Evolutionary conservation across 1,140 invertebrate species (phyloP).

Genomic region (Danaus melanippus): DNA sequence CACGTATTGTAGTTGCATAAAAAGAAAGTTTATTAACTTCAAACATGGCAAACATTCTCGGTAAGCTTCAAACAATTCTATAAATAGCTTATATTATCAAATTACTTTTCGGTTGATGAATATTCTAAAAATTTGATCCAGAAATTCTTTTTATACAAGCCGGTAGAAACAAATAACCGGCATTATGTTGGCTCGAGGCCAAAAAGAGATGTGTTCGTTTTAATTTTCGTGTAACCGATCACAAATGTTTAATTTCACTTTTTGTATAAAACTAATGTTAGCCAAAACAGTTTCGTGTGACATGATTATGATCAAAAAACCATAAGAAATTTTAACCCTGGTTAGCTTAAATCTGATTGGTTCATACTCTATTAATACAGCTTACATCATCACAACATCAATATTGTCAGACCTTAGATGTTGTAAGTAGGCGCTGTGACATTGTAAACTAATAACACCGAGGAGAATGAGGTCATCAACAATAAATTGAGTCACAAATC

Average conservation of each 20-base stretch:
- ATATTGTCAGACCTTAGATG: conserved; percentile 7
- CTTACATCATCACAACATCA: conserved; percentile 7
- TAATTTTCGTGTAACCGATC: no score
- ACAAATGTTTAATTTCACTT: no score
- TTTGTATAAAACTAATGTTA: no score
- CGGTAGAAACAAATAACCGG: conserved; percentile 26
- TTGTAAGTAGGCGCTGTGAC: conserved; percentile 15
- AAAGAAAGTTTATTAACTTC: conserved; percentile 22
- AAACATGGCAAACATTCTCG: conserved; percentile 58
- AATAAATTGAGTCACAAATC: conserved; percentile 14
- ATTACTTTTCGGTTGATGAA: no score
- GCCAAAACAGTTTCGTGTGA: no score
- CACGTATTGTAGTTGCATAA: conserved; percentile 28
- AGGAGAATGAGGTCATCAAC: conserved; percentile 19
- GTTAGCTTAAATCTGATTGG: no score
- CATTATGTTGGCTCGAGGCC: conserved; percentile 49
- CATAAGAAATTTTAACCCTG: no score
- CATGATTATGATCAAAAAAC: no score
- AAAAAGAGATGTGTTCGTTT: conserved; percentile 26
- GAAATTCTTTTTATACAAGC: conserved; percentile 10
- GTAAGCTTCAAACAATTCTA: conserved; percentile 32
- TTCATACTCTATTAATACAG: no score
- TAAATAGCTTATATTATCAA: neutral
- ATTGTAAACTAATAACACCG: conserved; percentile 12
- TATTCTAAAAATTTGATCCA: neutral